Base-by-base conservation (phyloP, 2,797 vertebrate species). In the Kryptolebias ocellatus region DNA sequence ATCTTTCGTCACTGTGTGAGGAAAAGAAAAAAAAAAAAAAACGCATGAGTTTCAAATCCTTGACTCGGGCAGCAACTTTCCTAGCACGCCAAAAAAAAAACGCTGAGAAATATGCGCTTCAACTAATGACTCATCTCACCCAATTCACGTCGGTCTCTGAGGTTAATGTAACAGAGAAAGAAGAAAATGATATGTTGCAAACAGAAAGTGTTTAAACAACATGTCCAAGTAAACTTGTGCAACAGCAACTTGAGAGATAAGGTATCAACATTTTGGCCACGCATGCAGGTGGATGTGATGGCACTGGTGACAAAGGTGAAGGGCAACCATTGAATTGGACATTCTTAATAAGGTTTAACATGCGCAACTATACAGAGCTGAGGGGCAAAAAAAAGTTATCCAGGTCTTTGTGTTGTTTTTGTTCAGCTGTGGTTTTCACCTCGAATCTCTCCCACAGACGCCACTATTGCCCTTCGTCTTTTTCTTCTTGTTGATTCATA, bases 1-100 rank as follows among this genome's bases (percentile, higher is more conserved):
- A 98, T 98, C 70, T 90, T 81, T 58, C 83, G 80, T 83, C 80
- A 74, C 70, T 90, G 67, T 71, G 70, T 67, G 6, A 3, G 16
- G 4, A 27, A 49, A 50, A 42, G 55, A 37, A 37, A 42, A 45
- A 14, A 72, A 45, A 14, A 72, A 31, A 74, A 50, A 47, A 2
- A 46, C 16, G 27, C 1, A n/a, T 63, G n/a, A 42, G 16, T 15
- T 46, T 1, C 18, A 64, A 49, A 67, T 44, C 8, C 17, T 28
- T 1, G 28, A 54, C 4, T 28, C 31, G 4, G 20, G 39, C 39
- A 42, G 39, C 39, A 42, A 42, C 10, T 42, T 12, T 42, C 14
- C 39, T 42, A 12, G 10, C 4, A 12, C 9, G 3, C 12, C 60
- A 52, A 14, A 5, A 52, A 62, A 14, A 42, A 42, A 11, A 42